These are phyloP conservation scores for Lipophrys pholis DNA, from an alignment of 2,113 vertebrate species.

Conservation along the genomic window DNA sequence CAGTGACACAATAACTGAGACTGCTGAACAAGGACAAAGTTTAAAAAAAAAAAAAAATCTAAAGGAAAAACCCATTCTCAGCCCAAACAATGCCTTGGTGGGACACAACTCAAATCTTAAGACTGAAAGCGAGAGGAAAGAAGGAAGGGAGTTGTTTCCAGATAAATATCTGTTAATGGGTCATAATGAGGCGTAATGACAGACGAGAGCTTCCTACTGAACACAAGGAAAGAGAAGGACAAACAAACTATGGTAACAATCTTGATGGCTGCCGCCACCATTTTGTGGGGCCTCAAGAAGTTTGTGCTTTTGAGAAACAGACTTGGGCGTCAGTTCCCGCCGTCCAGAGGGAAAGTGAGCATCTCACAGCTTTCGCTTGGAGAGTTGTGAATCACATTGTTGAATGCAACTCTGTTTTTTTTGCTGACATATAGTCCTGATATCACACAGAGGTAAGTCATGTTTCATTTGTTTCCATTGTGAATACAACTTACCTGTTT, in stretches of 20 bases:
- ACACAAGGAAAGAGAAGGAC: conserved; percentile 73
- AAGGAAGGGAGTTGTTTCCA: conserved; percentile 82
- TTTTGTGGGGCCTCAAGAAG: conserved; percentile 61
- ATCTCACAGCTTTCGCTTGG: conserved; percentile 5
- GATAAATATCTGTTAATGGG: conserved; percentile 86
- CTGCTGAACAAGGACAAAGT: conserved; percentile 45
- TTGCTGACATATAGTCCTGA: conserved; percentile 4
- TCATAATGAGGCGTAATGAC: conserved; percentile 85
- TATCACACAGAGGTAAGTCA: conserved; percentile 55
- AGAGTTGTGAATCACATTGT: not conserved
- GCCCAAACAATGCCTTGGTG: conserved; percentile 69
- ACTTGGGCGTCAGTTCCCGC: conserved; percentile 5
- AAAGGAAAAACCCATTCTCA: conserved; percentile 43
- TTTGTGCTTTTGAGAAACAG: conserved; percentile 59
- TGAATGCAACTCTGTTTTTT: not conserved
- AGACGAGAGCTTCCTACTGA: conserved; percentile 81
- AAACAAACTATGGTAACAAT: conserved; percentile 80
- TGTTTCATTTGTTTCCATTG: not conserved
- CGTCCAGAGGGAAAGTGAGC: conserved; percentile 29
- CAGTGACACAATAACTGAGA: conserved; percentile 1
- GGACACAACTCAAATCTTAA: conserved; percentile 40
- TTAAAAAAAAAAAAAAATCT: conserved; percentile 46
- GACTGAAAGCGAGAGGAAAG: conserved; percentile 64
- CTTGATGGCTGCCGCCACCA: conserved; percentile 64
- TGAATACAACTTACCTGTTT: not conserved